phyloP scores from a whole-genome alignment of 2,888 invertebrate species.

The Erebia epiphron region DNA sequence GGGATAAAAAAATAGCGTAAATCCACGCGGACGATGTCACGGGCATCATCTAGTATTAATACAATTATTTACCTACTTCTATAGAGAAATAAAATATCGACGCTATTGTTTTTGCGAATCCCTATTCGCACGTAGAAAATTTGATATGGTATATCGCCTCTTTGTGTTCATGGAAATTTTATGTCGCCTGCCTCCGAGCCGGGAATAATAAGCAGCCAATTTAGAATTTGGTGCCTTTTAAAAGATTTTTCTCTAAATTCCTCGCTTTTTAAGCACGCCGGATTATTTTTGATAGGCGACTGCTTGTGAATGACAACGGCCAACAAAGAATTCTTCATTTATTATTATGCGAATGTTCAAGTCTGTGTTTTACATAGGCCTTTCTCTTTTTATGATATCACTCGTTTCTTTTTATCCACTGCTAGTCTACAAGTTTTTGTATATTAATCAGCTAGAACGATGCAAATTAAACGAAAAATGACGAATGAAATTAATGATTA shows the following conservation, averaged over 20 bases:
- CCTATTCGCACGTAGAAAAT: conserved; percentile 59
- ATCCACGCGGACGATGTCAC: no score
- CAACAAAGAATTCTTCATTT: conserved; percentile 16
- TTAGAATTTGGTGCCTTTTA: conserved; percentile 49
- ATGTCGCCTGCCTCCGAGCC: conserved; percentile 49
- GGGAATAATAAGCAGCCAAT: conserved; percentile 56
- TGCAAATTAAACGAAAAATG: no score
- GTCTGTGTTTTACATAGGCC: conserved; percentile 13
- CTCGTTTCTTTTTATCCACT: conserved; percentile 2
- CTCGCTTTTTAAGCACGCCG: conserved; percentile 23
- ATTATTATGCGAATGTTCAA: conserved; percentile 18
- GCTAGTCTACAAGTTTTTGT: not conserved
- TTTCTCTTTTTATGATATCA: not conserved
- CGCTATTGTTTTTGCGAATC: not conserved
- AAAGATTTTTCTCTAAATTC: conserved; percentile 42
- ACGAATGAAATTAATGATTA: no score
- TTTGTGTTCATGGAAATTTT: conserved; percentile 69
- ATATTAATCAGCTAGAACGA: no score
- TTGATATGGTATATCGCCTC: conserved; percentile 61
- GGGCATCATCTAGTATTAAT: no score
- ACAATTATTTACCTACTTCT: no score
- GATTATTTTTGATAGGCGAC: conserved; percentile 42
- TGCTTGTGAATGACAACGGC: conserved; percentile 35
- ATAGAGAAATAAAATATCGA: not conserved
- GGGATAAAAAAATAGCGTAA: no score